Evolutionary conservation across 37 sponge, comb jelly and placozoan species (phyloP), one percentile per base, ranked within the genome.

Genomic region (Spongilla lacustris): DNA sequence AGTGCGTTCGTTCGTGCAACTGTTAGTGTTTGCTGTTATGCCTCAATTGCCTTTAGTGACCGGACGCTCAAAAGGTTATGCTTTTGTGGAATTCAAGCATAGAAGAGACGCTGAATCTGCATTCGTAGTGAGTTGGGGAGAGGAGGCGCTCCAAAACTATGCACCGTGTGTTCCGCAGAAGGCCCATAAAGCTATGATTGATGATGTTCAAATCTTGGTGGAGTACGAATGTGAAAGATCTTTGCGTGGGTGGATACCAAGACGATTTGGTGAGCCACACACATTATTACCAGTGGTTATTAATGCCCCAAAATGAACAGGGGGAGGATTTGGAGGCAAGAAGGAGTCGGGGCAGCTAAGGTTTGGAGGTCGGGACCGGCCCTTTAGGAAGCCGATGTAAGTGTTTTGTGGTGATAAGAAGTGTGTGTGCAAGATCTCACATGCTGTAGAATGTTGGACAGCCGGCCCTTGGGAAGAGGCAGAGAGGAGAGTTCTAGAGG

Each of bases 291-390:
- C 26, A 26, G 68, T 10, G 11, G 38, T 50, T 10, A 12, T 29
- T 68, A 25, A 10, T 50, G 21, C 9, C 0, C 48, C 36, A 4
- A 78, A 13, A 38, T 10, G 23, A 79, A 11, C 50, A 98, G 98
- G 99, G n/a, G 99, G 99, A 31, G 99, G 99, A 31, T 90, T 98
- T 82, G 97, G 99, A 67, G 99, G 99, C 0, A 87, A 95, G 83
- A 98, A 95, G 84, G 96, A 95, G 35, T 98, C 99, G 2, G 99
- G 99, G 0, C 99, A 98, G 88, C 88, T 98, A 12, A 81, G 99
- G 31, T 98, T 98, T 95, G 99, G 99, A 33, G 97, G 99, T 14
- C 80, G 92, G 50, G 99, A 95, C 32, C 66, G 99, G 33, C 94
- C 97, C 3, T 98, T 97, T 86, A 91, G 80, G 73, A 79, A 89